Percentiles rank a stretch among this genome's conserved stretches.
These are phyloP conservation scores for Neodon shergylaensis DNA, from an alignment of 2,113 vertebrate species.

Conservation along the genomic window DNA sequence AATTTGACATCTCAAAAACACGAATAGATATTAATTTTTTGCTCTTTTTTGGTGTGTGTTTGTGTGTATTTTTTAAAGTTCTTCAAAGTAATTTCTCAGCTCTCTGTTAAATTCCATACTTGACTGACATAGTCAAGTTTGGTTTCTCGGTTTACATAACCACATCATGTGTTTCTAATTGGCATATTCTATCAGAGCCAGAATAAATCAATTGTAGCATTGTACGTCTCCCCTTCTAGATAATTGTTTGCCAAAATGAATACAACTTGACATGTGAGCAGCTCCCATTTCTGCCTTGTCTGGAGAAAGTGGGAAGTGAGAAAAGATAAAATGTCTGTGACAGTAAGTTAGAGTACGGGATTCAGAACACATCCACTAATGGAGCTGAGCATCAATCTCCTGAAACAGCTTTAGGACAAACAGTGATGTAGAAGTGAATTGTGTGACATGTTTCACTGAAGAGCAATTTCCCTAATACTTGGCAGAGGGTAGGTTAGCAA, in stretches of 20 bases:
- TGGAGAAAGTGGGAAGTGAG: not conserved
- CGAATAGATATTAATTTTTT: not conserved
- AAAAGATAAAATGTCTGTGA: not conserved
- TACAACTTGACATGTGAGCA: not conserved
- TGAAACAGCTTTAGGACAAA: conserved; percentile 43
- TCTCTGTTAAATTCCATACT: not conserved
- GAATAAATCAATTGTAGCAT: not conserved
- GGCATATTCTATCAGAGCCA: not conserved
- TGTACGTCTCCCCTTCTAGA: not conserved
- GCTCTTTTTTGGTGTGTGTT: not conserved
- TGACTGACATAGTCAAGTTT: conserved; percentile 13
- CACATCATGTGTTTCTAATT: conserved; percentile 37
- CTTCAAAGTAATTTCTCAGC: not conserved
- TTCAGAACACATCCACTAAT: not conserved
- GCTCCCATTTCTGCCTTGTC: not conserved
- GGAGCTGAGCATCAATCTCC: conserved; percentile 11
- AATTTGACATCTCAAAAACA: not conserved
- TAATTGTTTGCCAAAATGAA: conserved; percentile 31
- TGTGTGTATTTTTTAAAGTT: not conserved
- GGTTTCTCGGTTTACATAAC: not conserved
- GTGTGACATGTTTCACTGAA: not conserved
- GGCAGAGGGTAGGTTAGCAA: conserved; percentile 40
- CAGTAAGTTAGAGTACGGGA: not conserved
- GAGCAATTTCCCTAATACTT: conserved; percentile 32
- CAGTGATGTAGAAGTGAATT: not conserved